Evolutionary conservation across 35 echinoderm and acorn worm species (phyloP).

Genomic region (Heliocidaris erythrogramma): DNA sequence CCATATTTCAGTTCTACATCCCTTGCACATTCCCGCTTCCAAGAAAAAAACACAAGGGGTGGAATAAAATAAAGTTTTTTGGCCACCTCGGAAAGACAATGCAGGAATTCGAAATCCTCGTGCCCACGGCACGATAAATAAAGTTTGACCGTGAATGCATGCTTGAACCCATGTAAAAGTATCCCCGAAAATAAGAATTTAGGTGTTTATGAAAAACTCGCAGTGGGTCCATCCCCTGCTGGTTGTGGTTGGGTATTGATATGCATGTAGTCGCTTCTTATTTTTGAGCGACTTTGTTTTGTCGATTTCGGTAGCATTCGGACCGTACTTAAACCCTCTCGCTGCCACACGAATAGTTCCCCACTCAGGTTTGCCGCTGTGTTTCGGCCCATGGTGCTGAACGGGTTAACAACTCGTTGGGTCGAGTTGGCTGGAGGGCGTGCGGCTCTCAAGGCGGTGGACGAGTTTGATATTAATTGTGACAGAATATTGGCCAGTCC

Average conservation of each 20-base stretch:
- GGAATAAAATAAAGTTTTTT: background rate
- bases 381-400: background rate
- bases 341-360: background rate
- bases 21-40: background rate
- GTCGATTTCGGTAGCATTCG: background rate
- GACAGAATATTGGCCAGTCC: background rate
- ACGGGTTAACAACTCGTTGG: background rate
- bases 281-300: background rate
- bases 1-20: background rate
- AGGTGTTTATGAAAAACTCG: slow-evolving; percentile 19
- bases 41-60: background rate
- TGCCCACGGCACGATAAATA: background rate
- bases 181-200: background rate
- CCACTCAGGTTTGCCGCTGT: background rate
- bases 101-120: background rate
- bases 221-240: slow-evolving; percentile 22
- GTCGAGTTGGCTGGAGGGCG: background rate
- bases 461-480: slow-evolving; percentile 13
- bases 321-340: background rate
- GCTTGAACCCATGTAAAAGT: background rate
- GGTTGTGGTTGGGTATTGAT: background rate
- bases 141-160: background rate
- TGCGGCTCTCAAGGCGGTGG: background rate
- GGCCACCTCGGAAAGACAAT: background rate
- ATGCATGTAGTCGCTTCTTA: background rate